phyloP scores from a whole-genome alignment of 2,797 vertebrate genomes.

The Lemur catta region DNA sequence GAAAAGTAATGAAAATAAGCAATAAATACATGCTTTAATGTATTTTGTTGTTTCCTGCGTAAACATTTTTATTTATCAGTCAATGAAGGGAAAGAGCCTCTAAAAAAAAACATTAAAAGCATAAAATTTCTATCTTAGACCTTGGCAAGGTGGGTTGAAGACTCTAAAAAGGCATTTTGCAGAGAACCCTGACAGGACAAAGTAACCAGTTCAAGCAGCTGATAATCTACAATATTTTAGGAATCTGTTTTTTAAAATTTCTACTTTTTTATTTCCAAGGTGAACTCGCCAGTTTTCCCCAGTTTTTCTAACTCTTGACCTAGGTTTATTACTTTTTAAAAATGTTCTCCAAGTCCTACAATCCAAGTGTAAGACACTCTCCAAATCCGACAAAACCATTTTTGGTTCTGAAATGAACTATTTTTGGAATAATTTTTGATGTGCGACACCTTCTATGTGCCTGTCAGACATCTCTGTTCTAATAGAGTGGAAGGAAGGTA shows the following conservation, averaged over 20 bases:
- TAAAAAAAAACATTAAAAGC: not conserved
- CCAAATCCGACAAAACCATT: not conserved
- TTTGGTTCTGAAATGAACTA: not conserved
- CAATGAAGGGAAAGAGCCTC: not conserved
- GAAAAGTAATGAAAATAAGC: constrained; percentile 41
- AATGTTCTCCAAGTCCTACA: not conserved
- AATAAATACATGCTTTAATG: not conserved
- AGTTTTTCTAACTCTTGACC: not conserved
- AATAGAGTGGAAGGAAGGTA: not conserved
- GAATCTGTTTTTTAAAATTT: not conserved
- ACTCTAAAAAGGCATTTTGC: not conserved
- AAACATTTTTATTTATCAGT: not conserved
- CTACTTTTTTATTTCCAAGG: not conserved
- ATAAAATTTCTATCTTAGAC: not conserved
- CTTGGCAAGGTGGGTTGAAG: not conserved
- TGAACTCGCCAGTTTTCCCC: not conserved
- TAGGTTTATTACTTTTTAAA: not conserved
- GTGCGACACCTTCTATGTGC: not conserved
- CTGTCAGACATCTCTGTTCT: not conserved
- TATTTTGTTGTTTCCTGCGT: not conserved
- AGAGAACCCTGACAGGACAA: not conserved
- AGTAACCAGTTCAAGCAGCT: not conserved
- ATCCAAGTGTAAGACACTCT: not conserved
- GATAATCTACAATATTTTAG: not conserved
- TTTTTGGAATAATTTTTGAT: not conserved